These are phyloP conservation scores for Mechanitis messenoides DNA, from an alignment of 2,888 invertebrate species.

Conservation along the genomic window DNA sequence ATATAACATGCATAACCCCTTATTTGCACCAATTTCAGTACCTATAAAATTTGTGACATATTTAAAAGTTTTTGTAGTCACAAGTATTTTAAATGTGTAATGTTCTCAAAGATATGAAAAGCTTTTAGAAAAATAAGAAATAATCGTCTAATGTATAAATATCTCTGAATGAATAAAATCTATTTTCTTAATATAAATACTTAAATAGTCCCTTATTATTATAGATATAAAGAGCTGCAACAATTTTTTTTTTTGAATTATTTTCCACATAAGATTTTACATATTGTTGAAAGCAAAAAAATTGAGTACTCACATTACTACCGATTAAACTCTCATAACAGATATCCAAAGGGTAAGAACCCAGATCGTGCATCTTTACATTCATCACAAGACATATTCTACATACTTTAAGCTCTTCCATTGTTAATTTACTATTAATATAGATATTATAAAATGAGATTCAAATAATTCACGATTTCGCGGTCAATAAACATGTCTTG, in stretches of 20 bases:
- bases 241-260: too few relatives aligned
- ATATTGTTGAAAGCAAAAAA: not conserved
- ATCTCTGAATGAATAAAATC: too few relatives aligned
- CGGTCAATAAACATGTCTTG: conserved; percentile 33
- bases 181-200: too few relatives aligned
- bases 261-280: not conserved
- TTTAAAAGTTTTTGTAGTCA: too few relatives aligned
- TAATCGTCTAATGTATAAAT: too few relatives aligned
- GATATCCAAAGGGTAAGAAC: conserved; percentile 44
- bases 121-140: too few relatives aligned
- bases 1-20: conserved; percentile 54
- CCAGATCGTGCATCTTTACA: conserved; percentile 52
- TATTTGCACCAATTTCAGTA: conserved; percentile 37
- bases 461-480: conserved; percentile 47
- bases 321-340: conserved; percentile 53
- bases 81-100: too few relatives aligned
- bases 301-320: conserved; percentile 49
- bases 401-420: conserved; percentile 58
- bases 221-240: too few relatives aligned
- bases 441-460: conserved; percentile 22
- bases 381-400: conserved; percentile 56
- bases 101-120: too few relatives aligned
- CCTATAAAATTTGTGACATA: conserved; percentile 34
- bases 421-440: conserved; percentile 28
- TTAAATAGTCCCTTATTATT: too few relatives aligned